Evolutionary conservation across 2,113 vertebrate genomes (phyloP).

Genomic region (Leucosticte australis): DNA sequence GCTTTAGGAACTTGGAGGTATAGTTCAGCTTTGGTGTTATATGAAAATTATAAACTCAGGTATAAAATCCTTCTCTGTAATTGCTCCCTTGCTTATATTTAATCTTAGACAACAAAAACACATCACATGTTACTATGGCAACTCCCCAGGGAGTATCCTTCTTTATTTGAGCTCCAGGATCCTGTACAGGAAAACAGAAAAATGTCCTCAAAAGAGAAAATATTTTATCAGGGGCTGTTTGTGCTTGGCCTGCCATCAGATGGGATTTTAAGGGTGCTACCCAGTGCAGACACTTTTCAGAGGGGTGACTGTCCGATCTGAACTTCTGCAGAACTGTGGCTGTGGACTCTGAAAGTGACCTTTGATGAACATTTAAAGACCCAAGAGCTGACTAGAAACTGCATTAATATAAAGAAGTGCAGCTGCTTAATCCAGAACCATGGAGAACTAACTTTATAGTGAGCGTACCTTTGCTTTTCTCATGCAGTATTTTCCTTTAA

Average conservation of each 20-base stretch:
- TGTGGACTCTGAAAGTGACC: neutral
- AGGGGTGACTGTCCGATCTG: neutral
- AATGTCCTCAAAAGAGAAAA: neutral
- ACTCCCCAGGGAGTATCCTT: constrained; percentile 5
- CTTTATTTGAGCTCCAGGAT: neutral
- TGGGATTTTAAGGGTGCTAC: neutral
- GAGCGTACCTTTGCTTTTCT: neutral
- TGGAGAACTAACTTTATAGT: neutral
- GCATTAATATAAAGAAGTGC: neutral
- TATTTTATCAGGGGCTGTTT: neutral
- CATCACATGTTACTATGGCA: constrained; percentile 22
- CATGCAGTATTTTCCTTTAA: neutral
- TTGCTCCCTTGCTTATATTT: constrained; percentile 2
- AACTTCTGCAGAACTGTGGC: neutral
- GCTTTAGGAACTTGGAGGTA: neutral
- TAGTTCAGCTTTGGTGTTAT: neutral
- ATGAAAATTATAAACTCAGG: neutral
- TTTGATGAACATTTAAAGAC: neutral
- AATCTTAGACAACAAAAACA: neutral
- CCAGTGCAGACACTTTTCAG: neutral
- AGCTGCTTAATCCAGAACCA: neutral
- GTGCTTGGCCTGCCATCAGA: neutral
- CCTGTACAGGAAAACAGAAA: neutral
- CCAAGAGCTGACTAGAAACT: neutral
- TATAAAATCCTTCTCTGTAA: neutral